Evolutionary conservation across 2,888 invertebrate genomes (phyloP), one percentile per base, ranked within the genome.

Genomic region (Neelides folsomi): DNA sequence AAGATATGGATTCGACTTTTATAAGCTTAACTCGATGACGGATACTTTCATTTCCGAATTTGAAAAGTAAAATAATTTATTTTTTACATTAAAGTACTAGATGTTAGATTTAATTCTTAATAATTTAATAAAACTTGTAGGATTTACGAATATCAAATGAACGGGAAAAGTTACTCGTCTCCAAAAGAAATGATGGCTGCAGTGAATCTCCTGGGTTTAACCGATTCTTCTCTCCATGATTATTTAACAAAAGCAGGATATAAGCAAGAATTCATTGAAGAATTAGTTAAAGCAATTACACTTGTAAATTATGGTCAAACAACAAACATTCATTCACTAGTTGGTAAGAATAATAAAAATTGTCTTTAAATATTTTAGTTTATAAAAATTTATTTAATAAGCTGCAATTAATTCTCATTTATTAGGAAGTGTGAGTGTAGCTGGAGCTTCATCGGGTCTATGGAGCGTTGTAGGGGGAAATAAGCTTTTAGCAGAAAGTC

Each of bases 401-500:
- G 27, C 7, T 27, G n/a, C n/a, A n/a, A 36, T 51, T 37, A 44
- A 47, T 40, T 52, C 47, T 68, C 71, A 66, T 63, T 27, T 5
- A 27, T 34, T 64, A 72, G 75, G 76, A 49, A 65, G 67, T 51
- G 71, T 76, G 1, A 74, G 78, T 1, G 59, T 79, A 49, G 78
- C 78, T 48, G 79, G 77, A 10, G 72, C 74, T 12, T 72, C 71
- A 20, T 67, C 68, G 20, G 70, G 71, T 13, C 67, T 80, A 39
- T 80, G 78, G 77, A 69, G 76, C 18, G 73, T 81, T 5, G 69
- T 74, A 59, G 77, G 76, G 42, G 81, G 80, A 43, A 81, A 81
- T 65, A 70, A 72, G 60, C 65, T 68, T 60, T 70, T 78, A 9
- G 67, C 72, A 4, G 67, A 69, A 59, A 62, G 64, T 46, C 66